phyloP scores from a whole-genome alignment of 1,140 invertebrate genomes.

The Brachionus plicatilis region DNA sequence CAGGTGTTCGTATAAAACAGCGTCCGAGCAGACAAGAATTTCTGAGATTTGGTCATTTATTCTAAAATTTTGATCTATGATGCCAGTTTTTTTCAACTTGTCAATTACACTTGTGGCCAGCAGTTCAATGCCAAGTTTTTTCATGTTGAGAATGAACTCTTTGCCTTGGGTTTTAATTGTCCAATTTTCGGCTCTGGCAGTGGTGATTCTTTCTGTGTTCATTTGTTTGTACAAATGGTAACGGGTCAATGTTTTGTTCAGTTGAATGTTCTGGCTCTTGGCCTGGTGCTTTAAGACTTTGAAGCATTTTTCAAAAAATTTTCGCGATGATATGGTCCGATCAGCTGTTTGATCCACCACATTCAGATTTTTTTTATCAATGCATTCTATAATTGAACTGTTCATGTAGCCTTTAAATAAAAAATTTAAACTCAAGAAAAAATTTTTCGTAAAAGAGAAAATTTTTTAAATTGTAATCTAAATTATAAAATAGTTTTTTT shows the following conservation, averaged over 20 bases:
- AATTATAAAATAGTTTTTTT: too few species aligned
- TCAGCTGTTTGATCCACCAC: not conserved
- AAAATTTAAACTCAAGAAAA: not conserved
- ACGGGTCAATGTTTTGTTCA: not conserved
- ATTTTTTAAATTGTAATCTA: not conserved
- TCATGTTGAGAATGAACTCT: not conserved
- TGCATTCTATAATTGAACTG: conserved; percentile 10
- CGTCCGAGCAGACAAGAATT: not conserved
- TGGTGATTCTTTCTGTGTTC: not conserved
- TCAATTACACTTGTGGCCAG: not conserved
- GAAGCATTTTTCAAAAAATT: conserved; percentile 28
- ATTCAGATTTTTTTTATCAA: not conserved
- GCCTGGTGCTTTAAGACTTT: not conserved
- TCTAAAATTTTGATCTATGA: not conserved
- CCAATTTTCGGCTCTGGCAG: not conserved
- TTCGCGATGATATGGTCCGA: not conserved
- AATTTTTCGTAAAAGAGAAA: not conserved
- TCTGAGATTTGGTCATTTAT: not conserved
- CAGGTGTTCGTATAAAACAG: not conserved
- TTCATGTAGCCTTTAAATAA: not conserved
- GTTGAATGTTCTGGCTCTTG: not conserved
- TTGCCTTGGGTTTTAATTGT: not conserved
- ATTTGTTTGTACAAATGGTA: conserved; percentile 3
- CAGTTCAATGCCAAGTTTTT: not conserved
- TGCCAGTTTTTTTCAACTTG: not conserved